These are phyloP conservation scores for Drosophila stalkeri DNA, from an alignment of 2,888 invertebrate genomes.

Conservation along the genomic window DNA sequence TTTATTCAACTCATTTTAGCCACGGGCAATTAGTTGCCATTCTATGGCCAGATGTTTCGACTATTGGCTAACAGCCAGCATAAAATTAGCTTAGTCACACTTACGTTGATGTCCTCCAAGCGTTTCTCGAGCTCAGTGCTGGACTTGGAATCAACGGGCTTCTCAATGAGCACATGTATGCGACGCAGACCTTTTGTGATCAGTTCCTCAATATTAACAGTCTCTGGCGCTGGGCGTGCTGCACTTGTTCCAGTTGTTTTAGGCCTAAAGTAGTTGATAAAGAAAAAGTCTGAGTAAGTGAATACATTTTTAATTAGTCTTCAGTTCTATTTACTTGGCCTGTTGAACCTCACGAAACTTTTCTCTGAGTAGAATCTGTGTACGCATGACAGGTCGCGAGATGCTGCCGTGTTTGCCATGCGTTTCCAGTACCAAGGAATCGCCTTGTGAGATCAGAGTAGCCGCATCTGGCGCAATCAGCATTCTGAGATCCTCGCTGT, in stretches of 20 bases:
- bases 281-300: neutral
- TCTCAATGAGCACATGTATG: constrained; percentile 84
- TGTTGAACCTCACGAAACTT: constrained; percentile 85
- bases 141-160: constrained; percentile 81
- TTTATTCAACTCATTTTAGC: constrained; percentile 26
- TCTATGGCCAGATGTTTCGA: constrained; percentile 37
- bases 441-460: constrained; percentile 91
- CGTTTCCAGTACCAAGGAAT: constrained; percentile 90
- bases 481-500: constrained; percentile 84
- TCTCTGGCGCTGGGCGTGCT: constrained; percentile 66
- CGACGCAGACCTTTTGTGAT: constrained; percentile 84
- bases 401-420: constrained; percentile 86
- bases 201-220: constrained; percentile 83
- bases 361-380: constrained; percentile 84
- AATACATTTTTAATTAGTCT: accelerated
- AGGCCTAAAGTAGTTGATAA: constrained; percentile 55
- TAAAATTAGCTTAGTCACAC: constrained; percentile 53
- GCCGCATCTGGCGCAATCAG: constrained; percentile 91
- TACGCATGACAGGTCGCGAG: constrained; percentile 84
- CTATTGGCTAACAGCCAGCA: constrained; percentile 26
- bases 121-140: constrained; percentile 82
- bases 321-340: constrained; percentile 75
- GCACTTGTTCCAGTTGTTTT: constrained; percentile 49
- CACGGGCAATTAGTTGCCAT: constrained; percentile 29
- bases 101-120: constrained; percentile 84